Percentiles rank a stretch among this genome's conserved stretches.
These are phyloP conservation scores for Phyllotreta cruciferae DNA, from an alignment of 2,888 invertebrate genomes.

Conservation along the genomic window DNA sequence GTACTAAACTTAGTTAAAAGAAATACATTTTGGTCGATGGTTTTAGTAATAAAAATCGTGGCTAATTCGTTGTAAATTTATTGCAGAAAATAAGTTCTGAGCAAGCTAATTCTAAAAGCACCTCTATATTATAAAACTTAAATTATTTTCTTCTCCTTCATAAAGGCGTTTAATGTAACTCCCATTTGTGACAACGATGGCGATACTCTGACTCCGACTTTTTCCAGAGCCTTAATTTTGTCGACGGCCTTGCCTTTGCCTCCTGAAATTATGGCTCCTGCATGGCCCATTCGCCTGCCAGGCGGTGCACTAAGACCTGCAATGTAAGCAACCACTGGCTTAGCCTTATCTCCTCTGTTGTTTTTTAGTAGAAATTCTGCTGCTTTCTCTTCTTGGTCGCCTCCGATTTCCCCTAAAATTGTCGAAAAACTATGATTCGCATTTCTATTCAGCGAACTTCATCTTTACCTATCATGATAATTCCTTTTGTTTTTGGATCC, in stretches of 20 bases:
- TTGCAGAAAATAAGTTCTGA: no score
- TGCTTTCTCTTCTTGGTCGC: conserved; percentile 94
- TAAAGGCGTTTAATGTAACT: conserved; percentile 30
- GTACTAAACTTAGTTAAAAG: no score
- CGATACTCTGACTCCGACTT: conserved; percentile 43
- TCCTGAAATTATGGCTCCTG: conserved; percentile 94
- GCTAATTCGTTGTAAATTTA: no score
- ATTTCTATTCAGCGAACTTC: background rate
- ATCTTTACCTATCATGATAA: conserved; percentile 85
- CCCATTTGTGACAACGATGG: conserved; percentile 45
- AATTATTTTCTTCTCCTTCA: conserved; percentile 28
- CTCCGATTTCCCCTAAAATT: conserved; percentile 75
- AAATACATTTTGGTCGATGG: no score
- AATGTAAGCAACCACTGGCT: conserved; percentile 97
- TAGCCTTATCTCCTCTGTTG: conserved; percentile 81
- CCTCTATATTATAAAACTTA: background rate
- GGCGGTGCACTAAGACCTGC: conserved; percentile 97
- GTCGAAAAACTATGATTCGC: background rate
- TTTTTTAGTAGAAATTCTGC: conserved; percentile 83
- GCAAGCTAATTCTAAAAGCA: no score
- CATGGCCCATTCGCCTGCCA: conserved; percentile 98
- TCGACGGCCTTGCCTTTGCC: conserved; percentile 76
- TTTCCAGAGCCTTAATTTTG: conserved; percentile 45
- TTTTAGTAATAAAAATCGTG: no score
- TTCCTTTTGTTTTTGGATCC: conserved; percentile 92